Evolutionary conservation across 2,888 invertebrate genomes (phyloP), one percentile per base, ranked within the genome.

Genomic region (Schizaphis graminum): DNA sequence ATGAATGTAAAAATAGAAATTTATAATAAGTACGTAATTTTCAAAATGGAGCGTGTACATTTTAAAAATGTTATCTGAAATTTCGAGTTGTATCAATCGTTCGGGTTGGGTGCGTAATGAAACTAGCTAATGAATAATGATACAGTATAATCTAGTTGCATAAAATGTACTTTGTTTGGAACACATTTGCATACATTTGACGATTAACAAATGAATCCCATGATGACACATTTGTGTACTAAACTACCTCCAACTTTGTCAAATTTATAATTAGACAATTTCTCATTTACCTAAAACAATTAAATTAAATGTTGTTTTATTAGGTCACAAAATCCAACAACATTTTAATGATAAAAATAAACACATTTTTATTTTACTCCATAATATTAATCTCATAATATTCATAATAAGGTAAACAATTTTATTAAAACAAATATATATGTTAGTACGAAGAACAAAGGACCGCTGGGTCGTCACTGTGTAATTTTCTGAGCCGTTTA

Each of bases 81-180:
- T 67, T 67, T 28, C 5, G 16, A 53, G n/a, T 61, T 61, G 10
- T 11, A n/a, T n/a, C 61, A 67, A 67, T n/a, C 61, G 1, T 67
- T n/a, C 3, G 11, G 61, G 0, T 61, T 8, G n/a, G 13, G 2
- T 4, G 5, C 21, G 53, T 0, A n/a, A 1, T 13, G 0, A n/a
- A 67, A 3, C n/a, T 67, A 53, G 3, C 16, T 16, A 67, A 67
- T 67, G 28, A 61, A 67, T n/a, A 61, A n/a, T n/a, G 28, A 28
- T n/a, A n/a, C 61, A 28, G 13, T 28, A 13, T 13, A n/a, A n/a
- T 13, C 61, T 13, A 61, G 4, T 67, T 67, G n/a, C 3, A 0
- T 61, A 28, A n/a, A 67, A 67, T n/a, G 0, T 67, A 67, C 61
- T n/a, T 67, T 13, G 61, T n/a, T 67, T 67, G 61, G 3, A 67